phyloP scores from a whole-genome alignment of 2,113 vertebrate species.

The Rissa tridactyla region DNA sequence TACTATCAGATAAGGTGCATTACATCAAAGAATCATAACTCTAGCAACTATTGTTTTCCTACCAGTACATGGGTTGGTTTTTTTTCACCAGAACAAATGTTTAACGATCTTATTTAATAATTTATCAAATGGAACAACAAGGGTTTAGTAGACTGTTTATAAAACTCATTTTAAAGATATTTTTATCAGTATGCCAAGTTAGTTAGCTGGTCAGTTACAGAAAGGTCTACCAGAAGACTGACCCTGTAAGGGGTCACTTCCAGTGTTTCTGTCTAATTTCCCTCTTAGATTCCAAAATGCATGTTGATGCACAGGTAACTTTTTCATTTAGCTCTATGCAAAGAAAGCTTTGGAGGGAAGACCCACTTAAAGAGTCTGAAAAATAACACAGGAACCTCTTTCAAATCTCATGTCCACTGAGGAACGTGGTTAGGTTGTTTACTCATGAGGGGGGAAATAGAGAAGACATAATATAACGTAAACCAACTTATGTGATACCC shows the following conservation, averaged over 20 bases:
- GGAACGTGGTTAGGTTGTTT: background rate
- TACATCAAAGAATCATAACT: background rate
- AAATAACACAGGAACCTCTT: background rate
- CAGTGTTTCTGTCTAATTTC: background rate
- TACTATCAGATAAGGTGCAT: background rate
- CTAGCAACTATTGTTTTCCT: background rate
- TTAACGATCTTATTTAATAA: background rate
- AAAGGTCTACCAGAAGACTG: background rate
- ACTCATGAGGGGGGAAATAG: background rate
- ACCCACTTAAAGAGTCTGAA: background rate
- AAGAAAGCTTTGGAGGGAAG: background rate
- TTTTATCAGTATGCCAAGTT: background rate
- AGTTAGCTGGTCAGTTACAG: background rate
- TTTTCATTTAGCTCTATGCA: background rate
- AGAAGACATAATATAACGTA: background rate
- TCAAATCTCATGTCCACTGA: background rate
- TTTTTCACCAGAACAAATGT: background rate
- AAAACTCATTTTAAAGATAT: background rate
- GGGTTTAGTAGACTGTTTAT: background rate
- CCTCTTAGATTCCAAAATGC: background rate
- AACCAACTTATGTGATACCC: background rate
- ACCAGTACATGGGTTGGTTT: accelerated
- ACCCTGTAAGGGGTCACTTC: accelerated
- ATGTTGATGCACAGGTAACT: background rate
- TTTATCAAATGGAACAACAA: background rate